Percentiles rank a stretch among this genome's conserved stretches.
phyloP scores from a whole-genome alignment of 2,797 vertebrate genomes.

The Hipposideros larvatus region DNA sequence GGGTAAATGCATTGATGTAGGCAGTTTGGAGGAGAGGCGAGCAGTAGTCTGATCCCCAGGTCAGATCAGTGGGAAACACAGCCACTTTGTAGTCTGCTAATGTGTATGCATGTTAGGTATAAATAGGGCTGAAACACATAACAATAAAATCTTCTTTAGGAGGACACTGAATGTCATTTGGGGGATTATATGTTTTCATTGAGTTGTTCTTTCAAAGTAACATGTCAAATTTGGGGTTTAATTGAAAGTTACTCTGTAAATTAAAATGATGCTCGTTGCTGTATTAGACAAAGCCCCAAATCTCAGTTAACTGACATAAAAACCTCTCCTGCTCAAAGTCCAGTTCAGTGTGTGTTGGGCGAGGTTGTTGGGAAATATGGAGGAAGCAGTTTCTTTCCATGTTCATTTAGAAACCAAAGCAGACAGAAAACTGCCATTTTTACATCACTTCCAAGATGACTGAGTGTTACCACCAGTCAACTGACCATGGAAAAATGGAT shows the following conservation, averaged over 20 bases:
- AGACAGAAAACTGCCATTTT: rapidly evolving
- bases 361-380: rapidly evolving
- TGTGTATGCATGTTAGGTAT: not conserved
- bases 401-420: not conserved
- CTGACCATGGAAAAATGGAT: not conserved
- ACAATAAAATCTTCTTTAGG: conserved; percentile 10
- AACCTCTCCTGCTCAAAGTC: not conserved
- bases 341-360: rapidly evolving
- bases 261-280: not conserved
- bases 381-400: not conserved
- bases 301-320: not conserved
- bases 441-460: not conserved
- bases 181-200: not conserved
- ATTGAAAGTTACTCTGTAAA: not conserved
- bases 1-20: conserved; percentile 5
- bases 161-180: not conserved
- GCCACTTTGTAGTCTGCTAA: not conserved
- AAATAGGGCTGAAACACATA: not conserved
- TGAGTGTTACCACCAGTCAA: not conserved
- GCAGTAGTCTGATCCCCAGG: not conserved
- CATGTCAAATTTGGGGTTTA: not conserved
- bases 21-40: not conserved
- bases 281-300: not conserved
- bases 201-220: not conserved
- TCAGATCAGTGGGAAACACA: not conserved